These are phyloP conservation scores for Bufotes viridis DNA, from an alignment of 2,797 vertebrate species.

Conservation along the genomic window DNA sequence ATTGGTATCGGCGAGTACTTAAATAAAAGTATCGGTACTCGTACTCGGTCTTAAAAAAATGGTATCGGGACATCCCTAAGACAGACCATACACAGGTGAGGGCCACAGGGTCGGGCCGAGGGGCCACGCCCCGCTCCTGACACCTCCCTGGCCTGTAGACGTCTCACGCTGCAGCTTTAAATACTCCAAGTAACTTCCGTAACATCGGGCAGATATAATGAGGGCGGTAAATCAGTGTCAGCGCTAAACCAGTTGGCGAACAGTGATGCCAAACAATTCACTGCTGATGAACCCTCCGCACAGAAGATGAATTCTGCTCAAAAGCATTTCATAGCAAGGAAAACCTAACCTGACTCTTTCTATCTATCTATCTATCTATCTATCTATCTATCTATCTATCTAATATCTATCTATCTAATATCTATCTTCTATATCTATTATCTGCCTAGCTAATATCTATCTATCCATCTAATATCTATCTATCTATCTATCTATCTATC, in stretches of 20 bases:
- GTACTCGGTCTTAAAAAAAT: no score
- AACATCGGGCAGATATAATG: not conserved
- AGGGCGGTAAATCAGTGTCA: constrained; percentile 28
- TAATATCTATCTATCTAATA: no score
- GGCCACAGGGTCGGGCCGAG: not conserved
- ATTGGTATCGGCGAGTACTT: no score
- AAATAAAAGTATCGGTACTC: no score
- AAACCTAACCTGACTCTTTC: not conserved
- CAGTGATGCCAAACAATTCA: constrained; percentile 1
- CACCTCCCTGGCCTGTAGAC: not conserved
- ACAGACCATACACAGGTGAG: no score
- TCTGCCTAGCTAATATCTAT: no score
- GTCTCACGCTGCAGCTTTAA: not conserved
- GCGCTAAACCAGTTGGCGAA: not conserved
- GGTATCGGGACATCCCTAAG: no score
- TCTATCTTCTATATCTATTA: no score
- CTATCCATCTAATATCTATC: no score
- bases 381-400: not conserved
- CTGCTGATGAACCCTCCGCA: not conserved
- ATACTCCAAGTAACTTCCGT: not conserved
- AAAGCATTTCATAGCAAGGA: not conserved
- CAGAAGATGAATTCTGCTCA: not conserved
- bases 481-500: no score
- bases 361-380: not conserved
- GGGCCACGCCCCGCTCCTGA: not conserved